A percentile compares a stretch with the other conserved stretches of the same genome.
Evolutionary conservation across 2,113 vertebrate species (phyloP).

Genomic region (Garra rufa): DNA sequence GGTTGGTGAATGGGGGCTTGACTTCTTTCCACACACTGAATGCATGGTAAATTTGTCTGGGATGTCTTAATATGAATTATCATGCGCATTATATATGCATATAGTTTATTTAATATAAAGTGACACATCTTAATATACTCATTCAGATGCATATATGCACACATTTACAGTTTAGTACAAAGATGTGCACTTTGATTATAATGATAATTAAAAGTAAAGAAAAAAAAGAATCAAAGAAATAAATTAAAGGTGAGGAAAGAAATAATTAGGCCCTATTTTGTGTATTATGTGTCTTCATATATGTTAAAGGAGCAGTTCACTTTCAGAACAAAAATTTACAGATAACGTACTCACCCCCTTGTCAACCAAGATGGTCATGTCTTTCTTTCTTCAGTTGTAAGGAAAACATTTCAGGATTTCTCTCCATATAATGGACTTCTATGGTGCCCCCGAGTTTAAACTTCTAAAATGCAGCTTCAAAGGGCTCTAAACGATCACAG

Average conservation of each 20-base stretch:
- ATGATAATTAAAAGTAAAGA: background rate
- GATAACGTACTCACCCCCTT: no score
- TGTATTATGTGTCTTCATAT: no score
- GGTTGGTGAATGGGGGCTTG: constrained; percentile 12
- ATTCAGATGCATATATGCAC: background rate
- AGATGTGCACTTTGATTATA: background rate
- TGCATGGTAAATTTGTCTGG: constrained; percentile 15
- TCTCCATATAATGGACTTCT: no score
- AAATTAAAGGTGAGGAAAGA: background rate
- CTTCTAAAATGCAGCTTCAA: no score
- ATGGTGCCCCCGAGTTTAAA: no score
- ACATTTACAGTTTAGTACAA: background rate
- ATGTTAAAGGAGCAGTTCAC: no score
- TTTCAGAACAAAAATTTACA: no score
- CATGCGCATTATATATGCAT: constrained; percentile 12
- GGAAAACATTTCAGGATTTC: no score
- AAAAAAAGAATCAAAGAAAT: background rate
- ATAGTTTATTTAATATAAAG: constrained; percentile 13
- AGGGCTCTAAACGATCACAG: no score
- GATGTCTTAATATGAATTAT: constrained; percentile 13
- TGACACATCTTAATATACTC: background rate
- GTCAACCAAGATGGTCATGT: no score
- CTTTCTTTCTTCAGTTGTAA: no score
- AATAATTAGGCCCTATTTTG: background rate
- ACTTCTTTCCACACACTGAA: background rate